Evolutionary conservation across 2,113 vertebrate genomes (phyloP).

Genomic region (Eurypyga helias): DNA sequence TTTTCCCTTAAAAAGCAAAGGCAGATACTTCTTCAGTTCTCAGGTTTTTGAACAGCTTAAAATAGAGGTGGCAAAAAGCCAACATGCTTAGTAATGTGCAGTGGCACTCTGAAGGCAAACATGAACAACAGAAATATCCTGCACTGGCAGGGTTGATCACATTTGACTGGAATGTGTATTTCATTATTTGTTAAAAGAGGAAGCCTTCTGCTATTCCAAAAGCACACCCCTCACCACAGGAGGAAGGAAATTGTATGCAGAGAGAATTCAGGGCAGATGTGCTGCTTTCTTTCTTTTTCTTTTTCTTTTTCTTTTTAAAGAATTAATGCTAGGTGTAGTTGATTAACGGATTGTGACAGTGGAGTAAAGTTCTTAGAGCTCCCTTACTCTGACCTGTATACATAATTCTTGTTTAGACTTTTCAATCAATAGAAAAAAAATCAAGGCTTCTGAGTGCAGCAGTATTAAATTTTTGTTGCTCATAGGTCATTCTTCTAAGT

Average conservation of each 20-base stretch:
- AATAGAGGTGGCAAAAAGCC: slow-evolving; percentile 44
- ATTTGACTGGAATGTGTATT: slow-evolving; percentile 39
- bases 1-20: slow-evolving; percentile 45
- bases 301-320: too few species aligned
- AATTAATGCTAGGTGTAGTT: neutral
- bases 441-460: neutral
- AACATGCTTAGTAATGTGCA: neutral
- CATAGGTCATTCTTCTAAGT: neutral
- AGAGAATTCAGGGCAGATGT: slow-evolving; percentile 10
- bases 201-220: neutral
- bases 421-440: neutral
- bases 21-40: slow-evolving; percentile 48
- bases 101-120: neutral
- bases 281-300: neutral
- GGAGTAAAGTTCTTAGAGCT: neutral
- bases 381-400: neutral
- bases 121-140: slow-evolving; percentile 32
- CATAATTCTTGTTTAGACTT: neutral
- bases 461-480: neutral
- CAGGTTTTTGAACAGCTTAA: slow-evolving; percentile 27
- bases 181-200: slow-evolving; percentile 1
- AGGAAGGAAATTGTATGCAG: neutral
- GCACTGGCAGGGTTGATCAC: neutral
- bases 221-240: neutral
- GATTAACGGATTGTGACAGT: neutral